phyloP scores from a whole-genome alignment of 2,797 vertebrate genomes.

The Microcaecilia unicolor region DNA sequence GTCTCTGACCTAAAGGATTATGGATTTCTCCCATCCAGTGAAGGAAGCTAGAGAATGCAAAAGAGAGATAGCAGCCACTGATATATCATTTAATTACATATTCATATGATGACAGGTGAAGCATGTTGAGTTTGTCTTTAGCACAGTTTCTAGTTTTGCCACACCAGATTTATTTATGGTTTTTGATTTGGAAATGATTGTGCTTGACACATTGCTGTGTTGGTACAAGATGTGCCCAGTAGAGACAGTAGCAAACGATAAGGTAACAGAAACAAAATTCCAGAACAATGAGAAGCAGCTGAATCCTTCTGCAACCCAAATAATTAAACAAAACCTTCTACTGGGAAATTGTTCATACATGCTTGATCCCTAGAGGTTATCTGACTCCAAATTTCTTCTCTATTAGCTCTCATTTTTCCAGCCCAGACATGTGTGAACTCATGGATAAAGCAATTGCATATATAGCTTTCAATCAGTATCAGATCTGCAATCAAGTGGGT shows the following conservation, averaged over 20 bases:
- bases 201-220: constrained; percentile 6
- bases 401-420: constrained; percentile 15
- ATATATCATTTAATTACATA: too few species aligned
- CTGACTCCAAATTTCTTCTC: constrained; percentile 8
- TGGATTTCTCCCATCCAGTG: too few species aligned
- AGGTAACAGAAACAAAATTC: constrained; percentile 33
- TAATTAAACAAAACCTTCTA: constrained; percentile 25
- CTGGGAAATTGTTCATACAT: constrained; percentile 31
- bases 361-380: constrained; percentile 28
- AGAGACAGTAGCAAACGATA: constrained; percentile 13
- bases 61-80: too few species aligned
- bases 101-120: too few species aligned
- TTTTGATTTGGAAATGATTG: constrained; percentile 15
- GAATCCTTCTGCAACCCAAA: constrained; percentile 13
- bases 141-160: background rate
- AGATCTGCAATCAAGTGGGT: too few species aligned
- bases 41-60: too few species aligned
- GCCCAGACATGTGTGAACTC: background rate
- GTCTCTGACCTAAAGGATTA: too few species aligned
- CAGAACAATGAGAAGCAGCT: constrained; percentile 1
- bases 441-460: background rate
- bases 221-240: constrained; percentile 8
- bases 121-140: background rate
- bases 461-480: too few species aligned
- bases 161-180: constrained; percentile 6